phyloP scores from a whole-genome alignment of 1,140 invertebrate species.

The Aphis craccivora region DNA sequence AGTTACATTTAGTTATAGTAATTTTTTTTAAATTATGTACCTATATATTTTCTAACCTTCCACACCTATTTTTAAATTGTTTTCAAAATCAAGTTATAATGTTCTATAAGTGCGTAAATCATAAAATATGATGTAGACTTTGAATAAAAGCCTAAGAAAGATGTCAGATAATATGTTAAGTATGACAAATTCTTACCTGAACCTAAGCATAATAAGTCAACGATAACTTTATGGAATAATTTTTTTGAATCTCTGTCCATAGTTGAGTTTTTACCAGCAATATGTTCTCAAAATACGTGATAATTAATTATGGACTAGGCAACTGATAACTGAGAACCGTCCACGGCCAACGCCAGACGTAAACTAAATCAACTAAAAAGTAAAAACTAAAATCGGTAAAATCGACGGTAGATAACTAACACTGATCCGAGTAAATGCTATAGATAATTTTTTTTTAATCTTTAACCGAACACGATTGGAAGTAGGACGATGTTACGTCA shows the following conservation, averaged over 20 bases:
- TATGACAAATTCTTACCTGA: conserved; percentile 55
- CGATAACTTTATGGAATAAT: conserved; percentile 58
- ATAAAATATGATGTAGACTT: not conserved
- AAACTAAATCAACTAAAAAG: not conserved
- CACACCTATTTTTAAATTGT: not conserved
- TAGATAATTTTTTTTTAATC: not conserved
- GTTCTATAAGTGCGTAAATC: not conserved
- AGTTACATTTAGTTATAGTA: too few relatives aligned
- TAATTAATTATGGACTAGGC: not conserved
- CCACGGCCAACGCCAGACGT: not conserved
- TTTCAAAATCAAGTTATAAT: not conserved
- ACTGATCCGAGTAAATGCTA: not conserved
- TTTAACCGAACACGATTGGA: not conserved
- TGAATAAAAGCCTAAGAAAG: not conserved
- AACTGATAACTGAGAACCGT: not conserved
- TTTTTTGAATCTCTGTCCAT: conserved; percentile 59
- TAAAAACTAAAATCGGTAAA: not conserved
- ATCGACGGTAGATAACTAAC: not conserved
- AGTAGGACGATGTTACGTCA: not conserved
- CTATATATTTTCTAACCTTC: not conserved
- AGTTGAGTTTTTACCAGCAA: not conserved
- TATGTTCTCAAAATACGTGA: not conserved
- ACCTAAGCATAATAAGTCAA: conserved; percentile 56
- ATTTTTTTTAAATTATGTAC: too few relatives aligned
- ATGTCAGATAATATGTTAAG: not conserved